A percentile compares a stretch with the other conserved stretches of the same genome.
These are phyloP conservation scores for Indri indri DNA, from an alignment of 2,113 vertebrate species.

Conservation along the genomic window DNA sequence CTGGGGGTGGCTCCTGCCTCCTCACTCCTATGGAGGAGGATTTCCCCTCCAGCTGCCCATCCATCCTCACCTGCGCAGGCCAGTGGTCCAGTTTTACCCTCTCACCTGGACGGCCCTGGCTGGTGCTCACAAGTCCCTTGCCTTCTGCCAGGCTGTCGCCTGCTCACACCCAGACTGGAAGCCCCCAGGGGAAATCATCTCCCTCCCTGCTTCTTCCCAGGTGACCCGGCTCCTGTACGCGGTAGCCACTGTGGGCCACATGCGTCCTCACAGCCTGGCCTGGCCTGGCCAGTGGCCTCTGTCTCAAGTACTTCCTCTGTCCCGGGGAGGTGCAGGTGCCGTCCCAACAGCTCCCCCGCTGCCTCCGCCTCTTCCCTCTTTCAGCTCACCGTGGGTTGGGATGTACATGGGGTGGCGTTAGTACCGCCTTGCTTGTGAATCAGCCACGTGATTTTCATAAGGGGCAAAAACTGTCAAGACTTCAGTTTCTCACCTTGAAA, in stretches of 20 bases:
- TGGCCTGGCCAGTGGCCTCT: too few species aligned
- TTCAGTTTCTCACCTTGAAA: neutral
- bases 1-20: neutral
- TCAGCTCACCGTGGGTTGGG: rapidly evolving
- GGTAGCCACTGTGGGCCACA: too few species aligned
- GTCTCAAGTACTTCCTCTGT: neutral
- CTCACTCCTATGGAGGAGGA: rapidly evolving
- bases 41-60: neutral
- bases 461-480: rapidly evolving
- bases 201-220: too few species aligned
- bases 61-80: neutral
- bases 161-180: rapidly evolving
- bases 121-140: neutral
- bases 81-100: rapidly evolving
- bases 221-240: too few species aligned
- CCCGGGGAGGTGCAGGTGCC: neutral
- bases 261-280: too few species aligned
- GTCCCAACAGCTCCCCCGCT: rapidly evolving
- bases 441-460: neutral
- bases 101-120: rapidly evolving
- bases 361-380: neutral
- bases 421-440: neutral
- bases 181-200: rapidly evolving
- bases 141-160: rapidly evolving
- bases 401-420: rapidly evolving